Percentiles rank a stretch among this genome's conserved stretches.
Evolutionary conservation across 1,140 invertebrate genomes (phyloP).

Genomic region (Leptopilina boulardi): DNA sequence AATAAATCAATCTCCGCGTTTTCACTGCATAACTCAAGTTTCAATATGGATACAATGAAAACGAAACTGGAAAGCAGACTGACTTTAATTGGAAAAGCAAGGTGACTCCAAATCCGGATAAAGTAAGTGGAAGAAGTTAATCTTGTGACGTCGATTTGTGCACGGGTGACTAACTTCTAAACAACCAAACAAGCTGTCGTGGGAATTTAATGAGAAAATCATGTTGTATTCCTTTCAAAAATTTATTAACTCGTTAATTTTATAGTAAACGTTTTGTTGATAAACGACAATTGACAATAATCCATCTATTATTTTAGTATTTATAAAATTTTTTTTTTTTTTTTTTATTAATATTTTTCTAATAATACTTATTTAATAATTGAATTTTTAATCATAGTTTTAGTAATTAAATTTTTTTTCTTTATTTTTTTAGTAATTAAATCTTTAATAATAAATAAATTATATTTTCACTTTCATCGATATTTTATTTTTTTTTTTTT

Average conservation of each 20-base stretch:
- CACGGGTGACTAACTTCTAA: not conserved
- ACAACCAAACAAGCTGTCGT: not conserved
- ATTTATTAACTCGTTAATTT: not conserved
- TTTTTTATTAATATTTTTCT: no score
- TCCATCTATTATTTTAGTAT: no score
- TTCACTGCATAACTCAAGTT: slow-evolving; percentile 5
- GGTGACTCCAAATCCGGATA: slow-evolving; percentile 16
- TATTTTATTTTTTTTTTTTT: no score
- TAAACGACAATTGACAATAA: no score
- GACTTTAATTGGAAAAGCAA: not conserved
- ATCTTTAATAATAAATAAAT: no score
- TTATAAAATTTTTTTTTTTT: no score
- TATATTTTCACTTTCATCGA: no score
- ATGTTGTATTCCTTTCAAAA: not conserved
- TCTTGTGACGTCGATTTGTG: not conserved
- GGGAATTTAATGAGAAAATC: slow-evolving; percentile 12
- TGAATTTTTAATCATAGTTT: no score
- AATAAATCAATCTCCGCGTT: not conserved
- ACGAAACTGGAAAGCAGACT: not conserved
- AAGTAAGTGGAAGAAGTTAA: slow-evolving; percentile 14
- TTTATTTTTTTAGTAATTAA: no score
- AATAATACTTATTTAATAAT: no score
- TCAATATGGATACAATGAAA: slow-evolving; percentile 10
- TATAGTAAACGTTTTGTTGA: not conserved
- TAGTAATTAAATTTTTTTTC: no score